Base-by-base conservation (phyloP, 2,113 vertebrate species). In the Rhabdornis inornatus region DNA sequence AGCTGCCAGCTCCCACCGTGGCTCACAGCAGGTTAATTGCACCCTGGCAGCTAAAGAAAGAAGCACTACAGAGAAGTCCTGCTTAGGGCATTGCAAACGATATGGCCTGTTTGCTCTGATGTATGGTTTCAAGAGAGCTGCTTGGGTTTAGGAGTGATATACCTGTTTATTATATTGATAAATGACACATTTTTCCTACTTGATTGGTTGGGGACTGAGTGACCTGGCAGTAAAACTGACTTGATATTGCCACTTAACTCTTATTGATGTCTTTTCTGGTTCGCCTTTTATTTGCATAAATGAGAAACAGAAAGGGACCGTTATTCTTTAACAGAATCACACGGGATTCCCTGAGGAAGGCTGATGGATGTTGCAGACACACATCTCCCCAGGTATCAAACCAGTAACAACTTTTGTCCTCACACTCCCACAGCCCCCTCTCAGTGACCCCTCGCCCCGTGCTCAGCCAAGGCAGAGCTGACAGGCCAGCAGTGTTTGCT, bases 81-180 rank as follows among this genome's bases (percentile, higher is more conserved):
- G 2, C 70, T 81, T 22, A 83, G 71, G 44, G 45, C 77, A 14
- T 19, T 63, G 91, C 72, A 87, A 95, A 95, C 42, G 30, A 75
- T 35, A 23, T 3, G 93, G 94, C 94, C 63, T 74, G 83, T 72
- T 90, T 84, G 45, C 93, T 91, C 23, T 6, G 65, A 87, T 88
- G 57, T 82, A 77, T 66, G 93, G 71, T 87, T 87, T 92, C 92
- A 95, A 92, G 83, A 91, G 87, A 93, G 68, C 88, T 90, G 59
- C 85, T 68, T 63, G 91, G 60, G 85, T 95, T 96, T 93, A 97
- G 95, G 80, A 95, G 86, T 35, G 10, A 77, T 89, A 89, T 56
- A 81, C 84, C 86, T 97, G 96, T 96, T 97, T 96, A 91, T 97
- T 96, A 95, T 84, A 66, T 84, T 96, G 97, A 98, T 95, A 96